Base-by-base conservation (phyloP, 2,113 vertebrate species). In the Macheiramphus alcinus region DNA sequence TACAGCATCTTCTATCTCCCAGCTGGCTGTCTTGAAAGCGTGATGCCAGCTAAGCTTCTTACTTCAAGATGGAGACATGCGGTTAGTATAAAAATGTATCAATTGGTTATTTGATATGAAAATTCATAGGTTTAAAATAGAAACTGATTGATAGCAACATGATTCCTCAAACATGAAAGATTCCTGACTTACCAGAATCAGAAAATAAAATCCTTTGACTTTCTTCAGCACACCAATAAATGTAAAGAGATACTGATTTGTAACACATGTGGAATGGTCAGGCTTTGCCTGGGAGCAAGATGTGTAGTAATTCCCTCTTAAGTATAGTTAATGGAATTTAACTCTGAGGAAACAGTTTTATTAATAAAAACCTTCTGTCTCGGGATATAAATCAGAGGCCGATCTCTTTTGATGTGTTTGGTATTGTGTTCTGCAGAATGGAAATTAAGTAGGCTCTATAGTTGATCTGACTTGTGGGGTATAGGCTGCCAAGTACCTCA, bases 281-380 rank as follows among this genome's bases (percentile, higher is more conserved):
- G 67, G 42, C 71, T 95, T 89, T 95, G 93, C 94, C 93, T 96
- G 86, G 90, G 73, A 95, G 82, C 90, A 97, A 96, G 95, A 96
- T 96, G 90, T 90, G 88, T 92, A 93, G 68, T 92, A 90, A 95
- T 92, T 78, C 94, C 31, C 31, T 85, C 84, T 91, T 91, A 97
- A 97, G 47, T 91, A 80, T 0, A 4, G 81, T 93, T 96, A 96
- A 96, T 93, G 84, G 84, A 96, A 94, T 95, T 96, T 95, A 96
- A 95, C 89, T 94, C 81, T n/a, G 71, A 93, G 89, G 93, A 96
- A 97, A 93, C 38, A 62, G 32, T 95, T 96, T 96, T 92, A 95
- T 94, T 97, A 97, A 97, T 90, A 88, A 96, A 95, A 96, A 43
- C 89, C 91, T 92, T 76, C 74, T 97, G 93, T 73, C 71, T 83